Conservation (phyloP, 2,797 vertebrate genomes). For the Molossus alvarezi region DNA sequence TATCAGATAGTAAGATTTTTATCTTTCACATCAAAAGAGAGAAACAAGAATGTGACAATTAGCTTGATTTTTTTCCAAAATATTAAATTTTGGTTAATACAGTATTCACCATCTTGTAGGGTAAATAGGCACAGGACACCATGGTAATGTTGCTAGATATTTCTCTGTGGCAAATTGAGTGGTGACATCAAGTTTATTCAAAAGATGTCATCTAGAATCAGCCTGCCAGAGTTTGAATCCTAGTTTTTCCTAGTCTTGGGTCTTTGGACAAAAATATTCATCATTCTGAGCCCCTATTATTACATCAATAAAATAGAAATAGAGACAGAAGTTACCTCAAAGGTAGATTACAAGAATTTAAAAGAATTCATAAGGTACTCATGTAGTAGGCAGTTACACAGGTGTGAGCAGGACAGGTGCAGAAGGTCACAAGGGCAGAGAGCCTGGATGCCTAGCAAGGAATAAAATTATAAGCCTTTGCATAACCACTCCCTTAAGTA, state of each 20-base stretch:
- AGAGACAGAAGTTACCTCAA: not conserved
- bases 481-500: not conserved
- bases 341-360: not conserved
- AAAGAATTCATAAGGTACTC: not conserved
- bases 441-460: not conserved
- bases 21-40: constrained; percentile 11
- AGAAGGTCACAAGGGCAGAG: not conserved
- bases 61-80: not conserved
- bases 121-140: not conserved
- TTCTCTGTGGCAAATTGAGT: not conserved
- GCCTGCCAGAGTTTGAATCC: not conserved
- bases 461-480: not conserved
- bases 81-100: not conserved
- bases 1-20: not conserved
- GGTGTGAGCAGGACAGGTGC: not conserved
- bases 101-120: not conserved
- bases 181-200: not conserved
- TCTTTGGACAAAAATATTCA: constrained; percentile 2
- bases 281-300: not conserved
- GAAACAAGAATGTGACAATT: not conserved
- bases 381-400: not conserved
- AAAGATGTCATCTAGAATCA: not conserved
- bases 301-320: not conserved
- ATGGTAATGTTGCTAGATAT: not conserved
- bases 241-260: not conserved